Evolutionary conservation across 2,113 vertebrate species (phyloP), one percentile per base, ranked within the genome.

Genomic region (Aix galericulata): DNA sequence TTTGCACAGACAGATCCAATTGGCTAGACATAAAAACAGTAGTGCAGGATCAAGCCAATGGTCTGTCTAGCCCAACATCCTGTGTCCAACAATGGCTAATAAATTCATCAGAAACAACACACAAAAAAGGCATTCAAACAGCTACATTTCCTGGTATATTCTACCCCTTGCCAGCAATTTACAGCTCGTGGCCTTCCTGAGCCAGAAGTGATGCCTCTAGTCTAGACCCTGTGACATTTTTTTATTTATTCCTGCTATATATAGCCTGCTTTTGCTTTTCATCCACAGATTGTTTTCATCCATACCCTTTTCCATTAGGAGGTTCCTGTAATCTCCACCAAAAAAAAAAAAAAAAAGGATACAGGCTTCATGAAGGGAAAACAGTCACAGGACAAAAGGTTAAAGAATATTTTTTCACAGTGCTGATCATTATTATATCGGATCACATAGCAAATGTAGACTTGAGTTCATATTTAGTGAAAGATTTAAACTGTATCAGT

Each of bases 31-130:
- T 13, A 80, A 71, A 82, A 89, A 58, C 44, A 62, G 62, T 5
- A 36, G 52, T 20, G 53, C 44, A 58, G 44, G 16, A 88, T 77
- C 40, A 82, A 29, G 86, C 71, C 55, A 86, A 66, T 85, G 50
- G 40, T 36, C 86, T 76, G 53, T 44, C 63, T 62, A 80, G 86
- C 18, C 18, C 4, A 1, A 31, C 44, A 91, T 90, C 82, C 86
- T 92, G 59, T 74, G 50, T 55, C 63, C 25, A 74, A 88, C 59
- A 95, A 86, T 78, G 64, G 62, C 26, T 75, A 63, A 89, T 44
- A 50, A 21, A 86, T 82, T 91, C 66, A 74, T 79, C 79, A 34
- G 38, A 93, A 93, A 92, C 63, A 78, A 84, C 72, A 91, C 62
- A 69, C 82, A 69, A 93, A 90, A 69, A 44, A 42, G 69, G 74